Evolutionary conservation across 2,888 invertebrate genomes (phyloP).

Genomic region (Platycnemis pennipes): DNA sequence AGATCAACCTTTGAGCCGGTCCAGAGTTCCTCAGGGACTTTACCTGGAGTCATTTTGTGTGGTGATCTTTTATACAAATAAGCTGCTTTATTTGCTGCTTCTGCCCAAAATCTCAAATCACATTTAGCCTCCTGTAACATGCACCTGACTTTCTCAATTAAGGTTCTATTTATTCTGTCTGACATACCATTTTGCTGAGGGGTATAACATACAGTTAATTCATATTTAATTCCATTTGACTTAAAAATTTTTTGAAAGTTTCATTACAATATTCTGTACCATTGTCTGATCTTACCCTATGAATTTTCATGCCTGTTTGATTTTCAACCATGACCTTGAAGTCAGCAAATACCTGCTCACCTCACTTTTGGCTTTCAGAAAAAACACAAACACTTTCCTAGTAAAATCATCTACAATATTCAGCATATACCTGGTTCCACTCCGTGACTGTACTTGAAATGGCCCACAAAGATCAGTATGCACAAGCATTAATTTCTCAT

Average conservation of each 20-base stretch:
- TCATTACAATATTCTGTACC: neutral
- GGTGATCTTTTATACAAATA: neutral
- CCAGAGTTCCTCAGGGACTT: neutral
- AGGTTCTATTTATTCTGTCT: no score
- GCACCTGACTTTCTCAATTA: neutral
- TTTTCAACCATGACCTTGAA: neutral
- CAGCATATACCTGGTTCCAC: neutral
- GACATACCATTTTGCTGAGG: no score
- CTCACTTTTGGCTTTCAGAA: neutral
- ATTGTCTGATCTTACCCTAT: neutral
- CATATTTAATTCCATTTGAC: no score
- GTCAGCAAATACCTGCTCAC: neutral
- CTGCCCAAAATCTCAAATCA: neutral
- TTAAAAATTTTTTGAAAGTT: no score
- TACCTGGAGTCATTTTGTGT: no score
- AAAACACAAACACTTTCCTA: neutral
- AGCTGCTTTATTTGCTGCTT: neutral
- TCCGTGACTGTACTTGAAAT: slow-evolving; percentile 71
- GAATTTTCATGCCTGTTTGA: neutral
- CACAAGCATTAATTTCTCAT: slow-evolving; percentile 19
- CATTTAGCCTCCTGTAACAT: slow-evolving; percentile 1
- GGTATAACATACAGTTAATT: no score
- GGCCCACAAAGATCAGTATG: neutral
- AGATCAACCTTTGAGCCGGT: neutral
- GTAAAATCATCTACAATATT: neutral